These are phyloP conservation scores for Torymus tubicola DNA, from an alignment of 2,888 invertebrate species.

Conservation along the genomic window DNA sequence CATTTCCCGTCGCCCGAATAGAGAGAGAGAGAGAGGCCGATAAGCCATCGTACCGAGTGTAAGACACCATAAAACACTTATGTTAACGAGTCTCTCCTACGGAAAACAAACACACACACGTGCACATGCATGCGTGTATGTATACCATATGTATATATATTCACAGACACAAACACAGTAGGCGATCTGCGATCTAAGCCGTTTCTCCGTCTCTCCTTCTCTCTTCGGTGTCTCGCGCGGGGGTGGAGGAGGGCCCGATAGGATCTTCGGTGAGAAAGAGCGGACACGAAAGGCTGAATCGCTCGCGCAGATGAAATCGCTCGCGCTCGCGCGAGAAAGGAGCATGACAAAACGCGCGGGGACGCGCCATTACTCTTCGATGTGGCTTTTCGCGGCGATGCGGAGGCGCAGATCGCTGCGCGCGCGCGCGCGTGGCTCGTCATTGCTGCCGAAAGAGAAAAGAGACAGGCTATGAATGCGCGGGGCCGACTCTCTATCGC, in stretches of 20 bases:
- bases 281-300: constrained; percentile 21
- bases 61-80: constrained; percentile 58
- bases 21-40: constrained; percentile 38
- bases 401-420: neutral
- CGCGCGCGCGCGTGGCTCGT: neutral
- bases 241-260: constrained; percentile 25
- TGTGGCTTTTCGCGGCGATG: neutral
- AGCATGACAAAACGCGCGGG: constrained; percentile 61
- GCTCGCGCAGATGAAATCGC: constrained; percentile 45
- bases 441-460: neutral
- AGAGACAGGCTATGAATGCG: neutral
- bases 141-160: too few relatives aligned
- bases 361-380: constrained; percentile 40
- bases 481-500: constrained; percentile 25
- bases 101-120: constrained; percentile 43
- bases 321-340: constrained; percentile 56
- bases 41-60: constrained; percentile 55
- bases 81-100: constrained; percentile 48
- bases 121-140: neutral
- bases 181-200: constrained; percentile 41
- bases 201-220: constrained; percentile 9
- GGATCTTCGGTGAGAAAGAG: constrained; percentile 29
- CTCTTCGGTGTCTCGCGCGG: neutral
- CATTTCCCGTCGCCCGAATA: constrained; percentile 53
- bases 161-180: constrained; percentile 5